Evolutionary conservation across 2,113 vertebrate genomes (phyloP), one percentile per base, ranked within the genome.

Genomic region (Addax nasomaculatus): DNA sequence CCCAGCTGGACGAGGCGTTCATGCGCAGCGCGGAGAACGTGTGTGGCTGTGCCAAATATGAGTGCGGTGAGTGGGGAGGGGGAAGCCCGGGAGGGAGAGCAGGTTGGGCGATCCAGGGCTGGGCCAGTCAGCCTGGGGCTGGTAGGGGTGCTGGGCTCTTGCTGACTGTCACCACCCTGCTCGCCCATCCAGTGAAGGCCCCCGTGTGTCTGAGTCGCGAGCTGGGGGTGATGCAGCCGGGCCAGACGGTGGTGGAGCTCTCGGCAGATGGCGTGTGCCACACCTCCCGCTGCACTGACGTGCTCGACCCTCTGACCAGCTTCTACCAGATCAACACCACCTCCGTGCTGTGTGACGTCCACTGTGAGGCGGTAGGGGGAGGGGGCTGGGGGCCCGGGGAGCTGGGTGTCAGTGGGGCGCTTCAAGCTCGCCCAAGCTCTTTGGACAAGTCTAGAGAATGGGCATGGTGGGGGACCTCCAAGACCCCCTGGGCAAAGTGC

Each of bases 191-290:
- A 99, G 99, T 99, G 98, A 99, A 99, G 73, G 99, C 99, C 94
- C 99, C 99, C 0, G 99, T 99, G 96, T 99, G 99, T 96, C 98
- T 99, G 96, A 99, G 99, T 81, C 98, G 98, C 0, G 99, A 99
- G 92, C 98, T 99, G 15, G 99, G 99, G 0, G 98, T 99, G 93
- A 98, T 99, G 98, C 99, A 98, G 89, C 99, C 99, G 0, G 99
- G 99, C 92, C 99, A 99, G 98, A 99, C 98, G 0, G 99, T 99
- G 7, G 98, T 99, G 84, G 99, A 99, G 86, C 99, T 99, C 84
- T 98, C 98, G 0, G 98, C 98, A 2, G 99, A 99, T 2, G 99
- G 99, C 5, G 87, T 99, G 97, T 99, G 99, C 97, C 98, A 96
- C 93, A 98, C 99, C 92, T 98, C 99, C 36, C 98, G 99, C 36